phyloP scores from a whole-genome alignment of 2,888 invertebrate genomes.

The Keiferia lycopersicella region DNA sequence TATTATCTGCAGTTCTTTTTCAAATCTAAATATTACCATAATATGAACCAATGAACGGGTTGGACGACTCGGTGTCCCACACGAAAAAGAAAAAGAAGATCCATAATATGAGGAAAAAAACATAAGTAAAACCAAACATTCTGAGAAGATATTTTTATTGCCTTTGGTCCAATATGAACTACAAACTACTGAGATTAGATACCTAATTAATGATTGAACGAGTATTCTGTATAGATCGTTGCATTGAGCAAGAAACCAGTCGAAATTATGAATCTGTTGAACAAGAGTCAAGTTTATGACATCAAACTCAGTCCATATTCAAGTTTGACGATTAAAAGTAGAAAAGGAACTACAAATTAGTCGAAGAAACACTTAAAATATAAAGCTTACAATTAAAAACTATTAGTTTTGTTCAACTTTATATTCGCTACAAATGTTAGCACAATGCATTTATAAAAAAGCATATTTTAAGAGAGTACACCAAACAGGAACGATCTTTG shows the following conservation, averaged over 20 bases:
- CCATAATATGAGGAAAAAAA: no score
- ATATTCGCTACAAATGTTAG: no score
- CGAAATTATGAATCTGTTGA: background rate
- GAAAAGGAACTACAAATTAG: background rate
- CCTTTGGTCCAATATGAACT: conserved; percentile 20
- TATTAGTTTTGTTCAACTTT: conserved; percentile 2
- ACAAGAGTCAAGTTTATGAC: background rate
- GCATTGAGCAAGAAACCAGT: background rate
- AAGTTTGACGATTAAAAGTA: background rate
- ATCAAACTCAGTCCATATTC: no score
- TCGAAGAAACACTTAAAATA: background rate
- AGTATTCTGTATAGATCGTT: no score
- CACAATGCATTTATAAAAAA: no score
- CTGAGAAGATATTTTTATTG: conserved; percentile 17
- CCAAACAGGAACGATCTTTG: no score
- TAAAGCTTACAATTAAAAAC: background rate
- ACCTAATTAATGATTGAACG: background rate
- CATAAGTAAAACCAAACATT: conserved; percentile 11
- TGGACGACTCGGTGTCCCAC: no score
- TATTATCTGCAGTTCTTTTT: no score
- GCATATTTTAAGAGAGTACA: no score
- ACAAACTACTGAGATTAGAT: background rate
- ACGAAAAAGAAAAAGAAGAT: no score
- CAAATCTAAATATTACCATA: no score
- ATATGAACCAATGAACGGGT: no score